Percentiles rank a stretch among this genome's conserved stretches.
Conservation (phyloP, 2,797 vertebrate genomes). For the Schizopygopsis pylzovi region DNA sequence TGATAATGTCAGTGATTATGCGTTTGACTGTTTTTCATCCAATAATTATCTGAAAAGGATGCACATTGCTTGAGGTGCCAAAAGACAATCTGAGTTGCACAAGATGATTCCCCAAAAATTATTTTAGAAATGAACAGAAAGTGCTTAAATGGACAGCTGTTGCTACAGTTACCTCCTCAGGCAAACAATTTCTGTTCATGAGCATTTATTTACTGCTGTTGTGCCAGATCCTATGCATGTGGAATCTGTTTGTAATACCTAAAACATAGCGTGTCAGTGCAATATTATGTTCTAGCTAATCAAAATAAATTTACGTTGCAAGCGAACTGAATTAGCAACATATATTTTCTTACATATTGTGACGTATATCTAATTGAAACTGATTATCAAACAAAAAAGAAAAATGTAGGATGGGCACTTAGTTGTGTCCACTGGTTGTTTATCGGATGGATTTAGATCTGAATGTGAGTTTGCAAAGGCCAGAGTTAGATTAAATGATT, state of each 20-base stretch:
- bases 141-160: neutral
- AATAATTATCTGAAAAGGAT: neutral
- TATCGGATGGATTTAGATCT: neutral
- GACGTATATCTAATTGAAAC: neutral
- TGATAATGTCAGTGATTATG: neutral
- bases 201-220: conserved; percentile 3
- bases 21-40: neutral
- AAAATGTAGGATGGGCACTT: neutral
- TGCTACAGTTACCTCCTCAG: neutral
- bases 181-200: neutral
- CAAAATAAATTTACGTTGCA: neutral
- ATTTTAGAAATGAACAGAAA: neutral
- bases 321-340: neutral
- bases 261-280: neutral
- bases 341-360: neutral
- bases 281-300: neutral
- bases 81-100: neutral
- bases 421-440: neutral
- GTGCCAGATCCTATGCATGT: neutral
- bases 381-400: neutral
- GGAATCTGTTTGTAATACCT: neutral
- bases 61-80: neutral
- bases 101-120: neutral
- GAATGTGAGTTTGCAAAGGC: neutral
- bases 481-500: neutral